These are phyloP conservation scores for Pseudochaenichthys georgianus DNA, from an alignment of 2,797 vertebrate species.

Conservation along the genomic window DNA sequence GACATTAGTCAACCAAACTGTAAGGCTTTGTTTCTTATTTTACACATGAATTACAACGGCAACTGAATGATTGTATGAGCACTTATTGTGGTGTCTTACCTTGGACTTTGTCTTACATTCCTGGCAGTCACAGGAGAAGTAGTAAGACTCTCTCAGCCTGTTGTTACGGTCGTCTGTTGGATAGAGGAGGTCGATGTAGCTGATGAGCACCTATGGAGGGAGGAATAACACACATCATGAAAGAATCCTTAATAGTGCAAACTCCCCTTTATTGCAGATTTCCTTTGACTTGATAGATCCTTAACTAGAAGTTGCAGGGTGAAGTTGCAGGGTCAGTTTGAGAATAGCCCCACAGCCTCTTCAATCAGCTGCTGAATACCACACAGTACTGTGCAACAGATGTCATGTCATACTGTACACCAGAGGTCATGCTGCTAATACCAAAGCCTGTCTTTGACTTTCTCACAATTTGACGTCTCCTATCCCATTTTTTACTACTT, in stretches of 20 bases:
- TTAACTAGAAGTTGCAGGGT: not conserved
- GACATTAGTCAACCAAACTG: not conserved
- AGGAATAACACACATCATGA: constrained; percentile 20
- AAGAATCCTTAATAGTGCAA: constrained; percentile 1
- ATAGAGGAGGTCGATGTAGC: constrained; percentile 97
- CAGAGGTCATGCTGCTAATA: not conserved
- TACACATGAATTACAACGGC: not conserved
- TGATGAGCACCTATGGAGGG: constrained; percentile 90
- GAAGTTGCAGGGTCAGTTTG: constrained; percentile 19
- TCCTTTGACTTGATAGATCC: not conserved
- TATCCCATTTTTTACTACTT: not conserved
- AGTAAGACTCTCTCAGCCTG: constrained; percentile 91
- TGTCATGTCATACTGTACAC: not conserved
- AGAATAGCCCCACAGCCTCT: constrained; percentile 39
- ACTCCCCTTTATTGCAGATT: not conserved
- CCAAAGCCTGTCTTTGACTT: not conserved
- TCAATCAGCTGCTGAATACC: constrained; percentile 28
- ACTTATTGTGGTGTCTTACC: constrained; percentile 74
- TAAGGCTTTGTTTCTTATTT: not conserved
- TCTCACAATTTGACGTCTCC: not conserved
- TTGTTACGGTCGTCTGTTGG: constrained; percentile 94
- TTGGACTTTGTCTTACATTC: constrained; percentile 90
- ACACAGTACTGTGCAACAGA: not conserved
- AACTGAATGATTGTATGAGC: not conserved
- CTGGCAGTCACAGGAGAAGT: constrained; percentile 92